These are phyloP conservation scores for Sebastolobus alascanus DNA, from an alignment of 2,797 vertebrate genomes.

Conservation along the genomic window DNA sequence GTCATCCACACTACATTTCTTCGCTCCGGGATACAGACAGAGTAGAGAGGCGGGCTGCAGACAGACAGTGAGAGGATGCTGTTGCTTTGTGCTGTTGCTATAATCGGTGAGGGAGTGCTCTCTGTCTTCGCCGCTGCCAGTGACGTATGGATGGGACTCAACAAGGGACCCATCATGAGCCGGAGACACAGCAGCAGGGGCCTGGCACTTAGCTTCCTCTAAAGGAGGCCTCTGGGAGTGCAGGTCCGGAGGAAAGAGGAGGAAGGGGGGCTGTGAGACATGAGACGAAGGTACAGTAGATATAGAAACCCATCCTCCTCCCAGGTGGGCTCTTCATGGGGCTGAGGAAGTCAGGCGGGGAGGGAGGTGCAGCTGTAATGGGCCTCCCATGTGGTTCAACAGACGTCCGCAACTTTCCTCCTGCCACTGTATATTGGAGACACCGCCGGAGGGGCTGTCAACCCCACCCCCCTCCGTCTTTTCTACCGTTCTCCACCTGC, in stretches of 20 bases:
- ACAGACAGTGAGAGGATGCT: slow-evolving; percentile 60
- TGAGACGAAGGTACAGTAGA: slow-evolving; percentile 19
- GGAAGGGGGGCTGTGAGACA: neutral
- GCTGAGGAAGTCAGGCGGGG: slow-evolving; percentile 68
- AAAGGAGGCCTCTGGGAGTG: slow-evolving; percentile 67
- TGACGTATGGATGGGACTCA: slow-evolving; percentile 74
- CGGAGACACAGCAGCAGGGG: slow-evolving; percentile 73
- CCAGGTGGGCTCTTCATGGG: slow-evolving; percentile 71
- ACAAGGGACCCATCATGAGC: slow-evolving; percentile 81
- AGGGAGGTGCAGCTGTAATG: slow-evolving; percentile 64
- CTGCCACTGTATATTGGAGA: slow-evolving; percentile 80
- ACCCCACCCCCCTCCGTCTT: slow-evolving; percentile 14
- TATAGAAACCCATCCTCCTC: slow-evolving; percentile 55
- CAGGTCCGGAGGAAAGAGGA: neutral
- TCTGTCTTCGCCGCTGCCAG: slow-evolving; percentile 49
- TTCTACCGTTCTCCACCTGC: slow-evolving; percentile 47
- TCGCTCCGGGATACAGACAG: slow-evolving; percentile 56
- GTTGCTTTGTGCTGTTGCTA: slow-evolving; percentile 53
- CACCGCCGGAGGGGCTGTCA: slow-evolving; percentile 66
- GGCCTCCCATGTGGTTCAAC: slow-evolving; percentile 64
- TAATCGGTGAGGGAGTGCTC: slow-evolving; percentile 62
- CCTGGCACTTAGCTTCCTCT: slow-evolving; percentile 71
- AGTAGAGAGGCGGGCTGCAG: slow-evolving; percentile 53
- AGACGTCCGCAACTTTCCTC: slow-evolving; percentile 51
- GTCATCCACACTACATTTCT: slow-evolving; percentile 44